Evolutionary conservation across 2,797 vertebrate species (phyloP), one percentile per base, ranked within the genome.

Genomic region (Sebastes oblongus): DNA sequence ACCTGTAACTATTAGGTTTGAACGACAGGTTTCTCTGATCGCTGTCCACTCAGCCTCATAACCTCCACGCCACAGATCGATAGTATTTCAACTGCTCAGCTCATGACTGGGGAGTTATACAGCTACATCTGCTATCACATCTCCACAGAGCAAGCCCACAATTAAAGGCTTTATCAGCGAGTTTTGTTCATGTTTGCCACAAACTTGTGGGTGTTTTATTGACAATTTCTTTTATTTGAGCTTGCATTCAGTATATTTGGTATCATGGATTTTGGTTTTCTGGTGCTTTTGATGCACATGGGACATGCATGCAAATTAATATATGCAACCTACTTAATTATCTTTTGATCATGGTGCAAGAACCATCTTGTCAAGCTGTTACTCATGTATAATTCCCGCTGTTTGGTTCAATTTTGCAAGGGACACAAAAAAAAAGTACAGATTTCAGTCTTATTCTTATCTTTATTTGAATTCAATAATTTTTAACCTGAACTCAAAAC

Each of bases 11-110:
- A 32, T 70, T 75, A 64, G 36, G 25, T 66, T 30, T 83, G 50
- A 36, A 30, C 14, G 22, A 36, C 56, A 54, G 42, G 29, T 24
- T 66, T 77, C 76, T 88, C 73, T 89, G 77, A 90, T 90, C 88
- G 84, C 54, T 22, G 22, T 81, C 90, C 80, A 85, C 61, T 68
- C 29, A 59, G 39, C 58, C 52, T 75, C 27, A 30, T 60, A 30
- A 56, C 20, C 59, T 65, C 62, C 68, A 20, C 62, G 36, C 54
- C 34, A 62, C 52, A 80, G 60, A 77, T 59, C 52, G 32, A 64
- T 62, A 24, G 42, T 36, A 62, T 75, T 82, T 72, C 59, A 65
- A 54, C 55, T 64, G 34, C 68, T 61, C 42, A 42, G 20, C 25
- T 52, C 27, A 54, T 60, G 18, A 58, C 67, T 46, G 14, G 6